A percentile compares a stretch with the other conserved stretches of the same genome.
phyloP scores from a whole-genome alignment of 2,797 vertebrate species.

The Natrix natrix region DNA sequence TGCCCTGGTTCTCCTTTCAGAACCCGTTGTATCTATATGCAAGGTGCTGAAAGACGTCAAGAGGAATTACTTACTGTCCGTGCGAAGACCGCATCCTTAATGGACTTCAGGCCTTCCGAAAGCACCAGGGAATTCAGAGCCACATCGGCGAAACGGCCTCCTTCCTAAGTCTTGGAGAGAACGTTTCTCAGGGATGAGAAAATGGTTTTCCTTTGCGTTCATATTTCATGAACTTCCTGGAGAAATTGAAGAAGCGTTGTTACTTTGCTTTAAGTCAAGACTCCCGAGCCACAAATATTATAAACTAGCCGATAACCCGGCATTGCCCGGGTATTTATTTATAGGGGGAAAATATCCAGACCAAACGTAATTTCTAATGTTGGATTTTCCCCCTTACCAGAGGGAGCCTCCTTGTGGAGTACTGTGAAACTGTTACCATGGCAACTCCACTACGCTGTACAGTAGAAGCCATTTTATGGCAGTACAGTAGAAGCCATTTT shows the following conservation, averaged over 20 bases:
- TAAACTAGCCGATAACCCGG: neutral
- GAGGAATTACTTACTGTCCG: constrained; percentile 25
- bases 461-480: no score
- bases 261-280: neutral
- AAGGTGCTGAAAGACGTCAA: neutral
- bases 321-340: no score
- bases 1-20: constrained; percentile 26
- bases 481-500: no score
- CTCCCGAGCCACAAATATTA: neutral
- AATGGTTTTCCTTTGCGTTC: neutral
- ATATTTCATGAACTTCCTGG: constrained; percentile 17
- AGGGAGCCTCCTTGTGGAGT: no score
- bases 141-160: neutral
- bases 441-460: no score
- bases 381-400: no score
- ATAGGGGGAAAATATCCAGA: no score
- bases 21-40: neutral
- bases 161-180: constrained; percentile 5
- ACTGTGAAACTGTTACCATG: no score
- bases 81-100: neutral
- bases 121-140: neutral
- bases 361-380: no score
- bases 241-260: neutral
- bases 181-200: neutral
- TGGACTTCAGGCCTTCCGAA: constrained; percentile 12